phyloP scores from a whole-genome alignment of 2,113 vertebrate species.

The Megatriorchis doriae region DNA sequence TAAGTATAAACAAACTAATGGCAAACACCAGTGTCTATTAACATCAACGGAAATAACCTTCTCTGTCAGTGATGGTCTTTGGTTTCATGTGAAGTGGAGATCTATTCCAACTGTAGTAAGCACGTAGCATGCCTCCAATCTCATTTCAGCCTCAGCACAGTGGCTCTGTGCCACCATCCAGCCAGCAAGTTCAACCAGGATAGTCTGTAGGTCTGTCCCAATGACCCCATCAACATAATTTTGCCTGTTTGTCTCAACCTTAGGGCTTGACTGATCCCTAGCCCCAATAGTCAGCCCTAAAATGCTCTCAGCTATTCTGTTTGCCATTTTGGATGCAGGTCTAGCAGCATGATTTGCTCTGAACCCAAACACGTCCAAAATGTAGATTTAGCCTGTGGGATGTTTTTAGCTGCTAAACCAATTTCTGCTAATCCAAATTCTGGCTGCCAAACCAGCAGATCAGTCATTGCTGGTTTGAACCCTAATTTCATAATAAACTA shows the following conservation, averaged over 20 bases:
- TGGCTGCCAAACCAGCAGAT: neutral
- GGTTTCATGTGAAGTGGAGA: neutral
- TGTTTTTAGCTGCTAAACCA: neutral
- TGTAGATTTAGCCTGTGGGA: neutral
- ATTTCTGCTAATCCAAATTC: neutral
- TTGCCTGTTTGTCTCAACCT: neutral
- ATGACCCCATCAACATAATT: neutral
- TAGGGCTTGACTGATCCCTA: neutral
- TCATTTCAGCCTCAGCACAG: neutral
- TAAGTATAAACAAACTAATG: neutral
- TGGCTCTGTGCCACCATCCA: neutral
- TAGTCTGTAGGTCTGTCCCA: neutral
- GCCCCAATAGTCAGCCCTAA: neutral
- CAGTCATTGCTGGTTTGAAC: neutral
- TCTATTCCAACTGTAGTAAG: neutral
- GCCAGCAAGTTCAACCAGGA: neutral
- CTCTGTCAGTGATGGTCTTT: neutral
- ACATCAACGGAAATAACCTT: neutral
- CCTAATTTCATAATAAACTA: neutral
- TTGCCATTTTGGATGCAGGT: neutral
- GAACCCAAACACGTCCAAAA: neutral
- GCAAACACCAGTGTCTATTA: neutral
- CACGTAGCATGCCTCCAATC: neutral
- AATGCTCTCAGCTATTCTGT: neutral
- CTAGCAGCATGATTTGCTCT: neutral